Percentiles rank a stretch among this genome's conserved stretches.
Conservation (phyloP, 2,888 invertebrate species). For the Pogonocherus hispidulus region DNA sequence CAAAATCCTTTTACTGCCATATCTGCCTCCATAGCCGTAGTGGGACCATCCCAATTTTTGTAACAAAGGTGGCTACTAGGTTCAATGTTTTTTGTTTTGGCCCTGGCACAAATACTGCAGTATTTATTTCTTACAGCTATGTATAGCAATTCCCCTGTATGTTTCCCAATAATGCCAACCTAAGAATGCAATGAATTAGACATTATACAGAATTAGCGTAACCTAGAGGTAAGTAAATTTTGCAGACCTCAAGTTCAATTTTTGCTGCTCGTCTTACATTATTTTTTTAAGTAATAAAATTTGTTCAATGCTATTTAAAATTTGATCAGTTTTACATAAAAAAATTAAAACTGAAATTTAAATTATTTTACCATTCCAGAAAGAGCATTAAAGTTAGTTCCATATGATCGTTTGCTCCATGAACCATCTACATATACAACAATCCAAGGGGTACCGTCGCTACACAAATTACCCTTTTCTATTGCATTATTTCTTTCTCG, state of each 20-base stretch:
- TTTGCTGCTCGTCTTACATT: not conserved
- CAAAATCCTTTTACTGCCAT: conserved; percentile 44
- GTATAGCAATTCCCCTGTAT: conserved; percentile 39
- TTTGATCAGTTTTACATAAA: too few species aligned
- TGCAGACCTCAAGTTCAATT: not conserved
- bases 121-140: conserved; percentile 45
- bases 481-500: not conserved
- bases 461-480: conserved; percentile 1
- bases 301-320: too few species aligned
- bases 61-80: conserved; percentile 40
- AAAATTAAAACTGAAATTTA: not conserved
- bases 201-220: not conserved
- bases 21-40: conserved; percentile 44
- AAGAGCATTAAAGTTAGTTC: conserved; percentile 1
- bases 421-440: not conserved
- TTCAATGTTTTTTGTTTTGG: conserved; percentile 17
- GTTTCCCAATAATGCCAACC: too few species aligned
- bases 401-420: not conserved
- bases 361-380: not conserved
- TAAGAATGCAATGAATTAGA: too few species aligned
- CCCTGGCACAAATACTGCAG: conserved; percentile 40
- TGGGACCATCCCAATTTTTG: conserved; percentile 40
- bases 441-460: not conserved
- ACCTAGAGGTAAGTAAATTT: too few species aligned
- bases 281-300: too few species aligned